These are phyloP conservation scores for Xiphorhynchus elegans DNA, from an alignment of 2,113 vertebrate genomes.

Conservation along the genomic window DNA sequence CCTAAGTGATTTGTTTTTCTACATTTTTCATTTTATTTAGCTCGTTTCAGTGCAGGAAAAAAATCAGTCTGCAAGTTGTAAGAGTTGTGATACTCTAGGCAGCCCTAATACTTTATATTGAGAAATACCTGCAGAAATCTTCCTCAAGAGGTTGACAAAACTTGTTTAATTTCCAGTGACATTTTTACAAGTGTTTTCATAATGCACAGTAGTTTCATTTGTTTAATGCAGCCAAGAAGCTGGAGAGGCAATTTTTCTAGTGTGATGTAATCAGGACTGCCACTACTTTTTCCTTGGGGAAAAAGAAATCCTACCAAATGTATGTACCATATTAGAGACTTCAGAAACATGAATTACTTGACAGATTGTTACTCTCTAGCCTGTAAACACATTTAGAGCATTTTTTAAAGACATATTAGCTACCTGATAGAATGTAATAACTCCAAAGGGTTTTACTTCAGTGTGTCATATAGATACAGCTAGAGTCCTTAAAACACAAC, in stretches of 20 bases:
- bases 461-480: not conserved
- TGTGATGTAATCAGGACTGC: not conserved
- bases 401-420: conserved; percentile 37
- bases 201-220: conserved; percentile 45
- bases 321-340: conserved; percentile 20
- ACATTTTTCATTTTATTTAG: not conserved
- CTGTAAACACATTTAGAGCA: conserved; percentile 19
- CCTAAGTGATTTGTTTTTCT: not conserved
- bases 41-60: not conserved
- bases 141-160: conserved; percentile 21
- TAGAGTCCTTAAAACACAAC: not conserved
- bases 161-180: conserved; percentile 52
- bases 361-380: conserved; percentile 24
- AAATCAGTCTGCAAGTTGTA: not conserved
- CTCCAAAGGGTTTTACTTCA: conserved; percentile 2
- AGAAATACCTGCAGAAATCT: conserved; percentile 38
- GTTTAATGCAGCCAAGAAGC: conserved; percentile 41
- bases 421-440: not conserved
- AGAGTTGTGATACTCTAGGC: not conserved
- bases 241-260: conserved; percentile 47
- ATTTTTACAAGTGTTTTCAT: conserved; percentile 61
- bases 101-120: not conserved
- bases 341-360: conserved; percentile 21
- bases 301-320: not conserved
- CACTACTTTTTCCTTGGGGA: conserved; percentile 10